Base-by-base conservation (phyloP, 2,113 vertebrate genomes). In the Ancistrus triradiatus region DNA sequence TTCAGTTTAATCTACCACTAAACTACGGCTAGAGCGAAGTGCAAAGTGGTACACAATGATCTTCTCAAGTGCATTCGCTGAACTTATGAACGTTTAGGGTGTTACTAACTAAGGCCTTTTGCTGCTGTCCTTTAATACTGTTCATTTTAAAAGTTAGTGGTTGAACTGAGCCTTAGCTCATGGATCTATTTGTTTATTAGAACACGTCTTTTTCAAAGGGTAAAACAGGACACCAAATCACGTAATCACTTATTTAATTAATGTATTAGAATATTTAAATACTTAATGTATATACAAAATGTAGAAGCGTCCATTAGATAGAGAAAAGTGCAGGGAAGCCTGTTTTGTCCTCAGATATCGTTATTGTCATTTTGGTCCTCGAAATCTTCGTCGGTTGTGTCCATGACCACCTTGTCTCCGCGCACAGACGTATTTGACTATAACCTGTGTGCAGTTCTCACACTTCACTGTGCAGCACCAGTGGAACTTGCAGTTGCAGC, bases 381-480 rank as follows among this genome's bases (percentile, higher is more conserved):
- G 60, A 14, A 11, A 13, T 60, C 56, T 69, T 42, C 86, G 71
- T 69, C 81, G 77, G n/a, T 65, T 55, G 43, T 81, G 72, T 0
- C 56, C 79, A 1, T 85, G 65, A 0, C 56, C 11, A 0, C 57
- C 11, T 0, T 91, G 89, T 14, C 82, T 85, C 55, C 65, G 81
- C 1, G 78, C 71, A 51, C 96, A 99, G 63, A 91, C 90, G 68
- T 94, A 87, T 51, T 90, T 96, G 49, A 87, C 85, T 27, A 89
- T 82, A 1, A 92, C 80, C 15, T 88, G 88, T 9, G 84, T 82
- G 74, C 96, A 99, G 74, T 92, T 89, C 15, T 95, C 91, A 38
- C 96, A 98, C 55, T 89, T 87, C 68, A 99, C 96, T 0, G 84
- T 92, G 76, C 96, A 99, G 81, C 96, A 99, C 96, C 96, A 99